Conservation (phyloP, 2,888 invertebrate genomes). For the Apodemia zela region DNA sequence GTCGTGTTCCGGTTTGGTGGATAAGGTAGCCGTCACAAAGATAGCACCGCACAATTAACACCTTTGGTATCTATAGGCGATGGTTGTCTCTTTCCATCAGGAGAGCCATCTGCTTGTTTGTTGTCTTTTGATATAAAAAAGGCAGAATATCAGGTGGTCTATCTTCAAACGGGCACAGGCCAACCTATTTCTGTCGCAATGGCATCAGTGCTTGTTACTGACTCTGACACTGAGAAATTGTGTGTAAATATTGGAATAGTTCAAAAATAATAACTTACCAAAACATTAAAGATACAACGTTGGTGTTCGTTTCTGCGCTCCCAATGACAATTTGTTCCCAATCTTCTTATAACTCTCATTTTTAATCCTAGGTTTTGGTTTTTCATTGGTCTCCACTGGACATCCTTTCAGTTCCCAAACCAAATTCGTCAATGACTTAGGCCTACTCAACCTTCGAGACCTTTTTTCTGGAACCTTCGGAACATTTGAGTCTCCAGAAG, state of each 20-base stretch:
- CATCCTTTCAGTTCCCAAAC: slow-evolving; percentile 87
- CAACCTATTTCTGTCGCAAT: too few relatives aligned
- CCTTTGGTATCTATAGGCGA: too few relatives aligned
- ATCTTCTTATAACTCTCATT: slow-evolving; percentile 76
- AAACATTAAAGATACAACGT: slow-evolving; percentile 76
- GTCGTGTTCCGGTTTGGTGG: too few relatives aligned
- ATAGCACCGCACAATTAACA: too few relatives aligned
- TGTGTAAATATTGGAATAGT: slow-evolving; percentile 22
- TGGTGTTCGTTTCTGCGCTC: slow-evolving; percentile 78
- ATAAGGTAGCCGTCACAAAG: too few relatives aligned
- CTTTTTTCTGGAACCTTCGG: slow-evolving; percentile 91
- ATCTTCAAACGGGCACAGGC: too few relatives aligned
- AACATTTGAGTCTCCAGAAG: slow-evolving; percentile 90
- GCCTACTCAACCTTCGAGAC: slow-evolving; percentile 89
- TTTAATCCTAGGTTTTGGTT: slow-evolving; percentile 74
- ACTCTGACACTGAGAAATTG: too few relatives aligned
- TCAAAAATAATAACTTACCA: slow-evolving; percentile 45
- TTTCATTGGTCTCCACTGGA: slow-evolving; percentile 64
- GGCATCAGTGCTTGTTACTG: too few relatives aligned
- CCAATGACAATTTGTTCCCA: slow-evolving; percentile 73
- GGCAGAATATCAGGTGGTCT: too few relatives aligned
- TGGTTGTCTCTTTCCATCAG: too few relatives aligned
- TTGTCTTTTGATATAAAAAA: too few relatives aligned
- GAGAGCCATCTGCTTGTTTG: too few relatives aligned
- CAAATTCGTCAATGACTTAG: slow-evolving; percentile 91